A percentile compares a stretch with the other conserved stretches of the same genome.
Conservation (phyloP, 2,888 invertebrate genomes). For the Tupiocoris notatus region DNA sequence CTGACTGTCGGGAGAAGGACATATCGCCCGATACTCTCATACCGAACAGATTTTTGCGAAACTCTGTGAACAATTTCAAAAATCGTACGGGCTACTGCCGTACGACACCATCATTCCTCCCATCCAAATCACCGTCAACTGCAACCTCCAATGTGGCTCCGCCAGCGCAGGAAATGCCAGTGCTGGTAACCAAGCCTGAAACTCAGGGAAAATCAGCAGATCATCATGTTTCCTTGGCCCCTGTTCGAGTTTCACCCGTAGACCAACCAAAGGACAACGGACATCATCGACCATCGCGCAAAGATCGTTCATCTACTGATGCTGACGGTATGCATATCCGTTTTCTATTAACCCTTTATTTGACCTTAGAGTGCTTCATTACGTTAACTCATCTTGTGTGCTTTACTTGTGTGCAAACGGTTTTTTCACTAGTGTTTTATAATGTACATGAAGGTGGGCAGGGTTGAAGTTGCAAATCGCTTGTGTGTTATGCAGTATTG, state of each 20-base stretch:
- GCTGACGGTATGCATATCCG: conserved; percentile 9
- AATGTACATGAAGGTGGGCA: too few relatives aligned
- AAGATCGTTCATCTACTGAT: conserved; percentile 8
- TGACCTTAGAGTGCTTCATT: too few relatives aligned
- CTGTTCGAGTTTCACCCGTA: not conserved
- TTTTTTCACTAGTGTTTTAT: too few relatives aligned
- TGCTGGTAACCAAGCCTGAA: not conserved
- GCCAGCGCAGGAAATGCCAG: not conserved
- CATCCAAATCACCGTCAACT: conserved; percentile 12
- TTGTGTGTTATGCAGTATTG: too few relatives aligned
- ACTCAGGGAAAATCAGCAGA: not conserved
- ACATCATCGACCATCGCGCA: not conserved
- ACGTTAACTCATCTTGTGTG: too few relatives aligned
- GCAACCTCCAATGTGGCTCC: too few relatives aligned
- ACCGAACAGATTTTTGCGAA: conserved; percentile 86
- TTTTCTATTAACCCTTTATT: too few relatives aligned
- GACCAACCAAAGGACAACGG: not conserved
- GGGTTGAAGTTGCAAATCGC: too few relatives aligned
- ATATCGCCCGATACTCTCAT: conserved; percentile 90
- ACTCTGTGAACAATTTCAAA: conserved; percentile 83
- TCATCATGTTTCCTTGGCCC: not conserved
- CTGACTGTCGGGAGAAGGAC: conserved; percentile 88
- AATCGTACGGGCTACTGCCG: conserved; percentile 80
- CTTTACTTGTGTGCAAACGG: too few relatives aligned
- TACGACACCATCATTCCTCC: conserved; percentile 13